Base-by-base conservation (phyloP, 2,888 invertebrate species). In the Pterostichus madidus region DNA sequence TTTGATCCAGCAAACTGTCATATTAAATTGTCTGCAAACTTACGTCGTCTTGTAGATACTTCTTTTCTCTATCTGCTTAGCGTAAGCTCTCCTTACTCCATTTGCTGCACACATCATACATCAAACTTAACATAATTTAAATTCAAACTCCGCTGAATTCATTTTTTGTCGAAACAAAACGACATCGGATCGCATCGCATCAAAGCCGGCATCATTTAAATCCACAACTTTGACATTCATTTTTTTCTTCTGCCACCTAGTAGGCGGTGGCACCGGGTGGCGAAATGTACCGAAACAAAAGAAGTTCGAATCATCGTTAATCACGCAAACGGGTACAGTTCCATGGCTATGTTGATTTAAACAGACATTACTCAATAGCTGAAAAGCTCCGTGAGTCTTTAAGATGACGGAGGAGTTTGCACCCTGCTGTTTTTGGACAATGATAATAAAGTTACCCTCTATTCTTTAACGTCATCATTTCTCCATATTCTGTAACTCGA, bases 261-360 rank as follows among this genome's bases (percentile, higher is more conserved):
- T 8, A 49, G 49, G n/a, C 49, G 49, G 46, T n/a, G 2, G 49
- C 4, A 10, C 0, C 5, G 35, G 64, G n/a, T 35, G 44, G 17
- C 10, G 73, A 73, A 73, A 73, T 64, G 64, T 64, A 64, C 32
- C 64, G 68, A 80, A 80, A 64, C 52, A 80, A 80, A 80, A 80
- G 61, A 52, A 68, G 52, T 80, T 80, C 49, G 71, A 68, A 80
- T 71, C 56, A 56, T 80, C 80, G 71, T 80, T 68, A 80, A 80
- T 80, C 80, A 80, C 64, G 64, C 35, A 35, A 64, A 73, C 64
- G 10, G 15, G 46, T 24, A 24, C 73, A 17, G 44, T n/a, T 10
- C 39, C 73, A 73, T 17, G 49, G 46, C 49, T 31, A 13, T 64
- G 52, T 80, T 80, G 80, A 44, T 80, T 80, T 80, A 80, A 80